phyloP scores from a whole-genome alignment of 1,140 invertebrate genomes.

The Apis cerana region DNA sequence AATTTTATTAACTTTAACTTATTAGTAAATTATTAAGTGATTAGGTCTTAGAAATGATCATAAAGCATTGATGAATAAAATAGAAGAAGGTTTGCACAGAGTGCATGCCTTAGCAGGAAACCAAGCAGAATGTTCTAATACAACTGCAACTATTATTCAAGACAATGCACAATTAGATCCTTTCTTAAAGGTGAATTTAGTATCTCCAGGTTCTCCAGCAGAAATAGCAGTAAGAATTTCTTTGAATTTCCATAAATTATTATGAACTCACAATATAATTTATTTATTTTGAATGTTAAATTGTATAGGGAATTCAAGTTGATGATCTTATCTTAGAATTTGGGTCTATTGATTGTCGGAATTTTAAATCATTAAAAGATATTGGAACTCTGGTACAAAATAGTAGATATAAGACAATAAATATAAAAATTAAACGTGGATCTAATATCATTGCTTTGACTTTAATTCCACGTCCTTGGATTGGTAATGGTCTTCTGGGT shows the following conservation, averaged over 20 bases:
- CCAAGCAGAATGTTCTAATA: constrained; percentile 21
- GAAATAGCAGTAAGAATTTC: constrained; percentile 85
- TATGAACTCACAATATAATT: constrained; percentile 10
- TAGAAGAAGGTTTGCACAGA: constrained; percentile 88
- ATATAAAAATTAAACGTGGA: constrained; percentile 84
- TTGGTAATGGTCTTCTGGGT: constrained; percentile 88
- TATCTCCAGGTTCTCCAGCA: constrained; percentile 90
- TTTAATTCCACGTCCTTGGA: constrained; percentile 87
- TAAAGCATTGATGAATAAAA: constrained; percentile 91
- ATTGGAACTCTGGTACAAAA: constrained; percentile 87
- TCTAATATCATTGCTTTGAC: constrained; percentile 77
- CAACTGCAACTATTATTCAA: constrained; percentile 33
- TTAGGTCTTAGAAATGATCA: constrained; percentile 95
- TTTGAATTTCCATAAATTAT: constrained; percentile 33
- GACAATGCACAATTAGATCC: constrained; percentile 73
- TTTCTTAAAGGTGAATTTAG: constrained; percentile 88
- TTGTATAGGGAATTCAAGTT: constrained; percentile 87
- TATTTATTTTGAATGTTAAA: neutral
- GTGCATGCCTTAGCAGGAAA: constrained; percentile 78
- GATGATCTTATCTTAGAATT: constrained; percentile 90
- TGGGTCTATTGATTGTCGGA: constrained; percentile 89
- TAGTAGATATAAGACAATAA: constrained; percentile 85
- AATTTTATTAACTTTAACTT: constrained; percentile 9
- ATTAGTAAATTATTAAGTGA: constrained; percentile 50
- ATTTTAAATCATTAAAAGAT: constrained; percentile 88